These are phyloP conservation scores for Gymnobelideus leadbeateri DNA, from an alignment of 2,113 vertebrate genomes.

Conservation along the genomic window DNA sequence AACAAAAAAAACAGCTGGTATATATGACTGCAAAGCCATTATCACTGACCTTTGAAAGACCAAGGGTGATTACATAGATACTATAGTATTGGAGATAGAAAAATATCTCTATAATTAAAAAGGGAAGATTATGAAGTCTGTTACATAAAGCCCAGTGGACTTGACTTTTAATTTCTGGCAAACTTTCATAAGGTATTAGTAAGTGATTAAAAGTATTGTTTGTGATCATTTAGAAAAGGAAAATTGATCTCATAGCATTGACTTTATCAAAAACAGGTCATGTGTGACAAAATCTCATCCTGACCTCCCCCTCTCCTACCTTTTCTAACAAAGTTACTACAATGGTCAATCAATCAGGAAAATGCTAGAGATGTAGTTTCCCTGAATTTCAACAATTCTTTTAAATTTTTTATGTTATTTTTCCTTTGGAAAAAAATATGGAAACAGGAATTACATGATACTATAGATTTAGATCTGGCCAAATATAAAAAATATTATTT, in stretches of 20 bases:
- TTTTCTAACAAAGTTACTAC: neutral
- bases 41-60: neutral
- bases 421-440: neutral
- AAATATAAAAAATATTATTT: neutral
- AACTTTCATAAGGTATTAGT: neutral
- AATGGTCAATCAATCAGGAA: neutral
- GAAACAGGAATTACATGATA: neutral
- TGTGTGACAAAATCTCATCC: neutral
- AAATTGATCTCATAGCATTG: neutral
- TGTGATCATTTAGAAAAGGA: neutral
- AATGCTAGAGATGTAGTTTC: neutral
- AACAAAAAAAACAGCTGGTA: neutral
- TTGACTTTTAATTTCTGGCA: neutral
- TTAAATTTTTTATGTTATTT: neutral
- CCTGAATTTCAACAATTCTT: neutral
- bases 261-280: neutral
- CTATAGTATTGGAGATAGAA: neutral
- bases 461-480: neutral
- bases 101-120: neutral
- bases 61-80: neutral
- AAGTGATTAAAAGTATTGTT: neutral
- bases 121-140: neutral
- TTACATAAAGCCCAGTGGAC: neutral
- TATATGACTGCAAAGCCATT: neutral
- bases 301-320: neutral